Evolutionary conservation across 1,140 invertebrate species (phyloP).

Genomic region (Anastrepha ludens): DNA sequence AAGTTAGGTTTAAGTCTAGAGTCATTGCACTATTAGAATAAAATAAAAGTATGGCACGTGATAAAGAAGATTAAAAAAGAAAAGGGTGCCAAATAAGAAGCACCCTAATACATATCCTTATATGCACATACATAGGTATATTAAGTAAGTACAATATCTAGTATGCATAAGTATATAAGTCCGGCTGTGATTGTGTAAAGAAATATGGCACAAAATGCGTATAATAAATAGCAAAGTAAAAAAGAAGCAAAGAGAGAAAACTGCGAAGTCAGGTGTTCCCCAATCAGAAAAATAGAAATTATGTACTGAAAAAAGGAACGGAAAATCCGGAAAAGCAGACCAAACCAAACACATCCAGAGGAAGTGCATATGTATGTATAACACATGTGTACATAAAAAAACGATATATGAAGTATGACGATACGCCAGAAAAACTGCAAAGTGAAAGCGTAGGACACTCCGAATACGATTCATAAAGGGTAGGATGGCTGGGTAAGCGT

Average conservation of each 20-base stretch:
- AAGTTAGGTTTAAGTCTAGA: no score
- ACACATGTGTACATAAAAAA: not conserved
- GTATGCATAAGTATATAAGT: not conserved
- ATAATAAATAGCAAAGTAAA: constrained; percentile 2
- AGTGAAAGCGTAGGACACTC: not conserved
- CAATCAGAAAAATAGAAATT: constrained; percentile 1
- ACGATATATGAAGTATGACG: not conserved
- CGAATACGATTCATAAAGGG: not conserved
- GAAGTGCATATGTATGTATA: not conserved
- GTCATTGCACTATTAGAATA: no score
- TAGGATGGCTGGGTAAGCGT: not conserved
- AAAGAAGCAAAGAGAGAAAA: not conserved
- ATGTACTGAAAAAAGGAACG: not conserved
- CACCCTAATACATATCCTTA: not conserved
- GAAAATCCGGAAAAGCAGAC: constrained; percentile 25
- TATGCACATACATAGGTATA: not conserved
- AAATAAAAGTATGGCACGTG: no score
- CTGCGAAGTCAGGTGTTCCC: constrained; percentile 40
- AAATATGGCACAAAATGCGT: not conserved
- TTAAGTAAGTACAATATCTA: not conserved
- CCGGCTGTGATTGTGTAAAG: not conserved
- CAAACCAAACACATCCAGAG: constrained; percentile 13
- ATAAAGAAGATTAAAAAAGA: no score
- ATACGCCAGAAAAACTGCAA: not conserved
- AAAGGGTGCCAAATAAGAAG: no score